phyloP scores from a whole-genome alignment of 2,888 invertebrate genomes.

The Pheosia tremula region DNA sequence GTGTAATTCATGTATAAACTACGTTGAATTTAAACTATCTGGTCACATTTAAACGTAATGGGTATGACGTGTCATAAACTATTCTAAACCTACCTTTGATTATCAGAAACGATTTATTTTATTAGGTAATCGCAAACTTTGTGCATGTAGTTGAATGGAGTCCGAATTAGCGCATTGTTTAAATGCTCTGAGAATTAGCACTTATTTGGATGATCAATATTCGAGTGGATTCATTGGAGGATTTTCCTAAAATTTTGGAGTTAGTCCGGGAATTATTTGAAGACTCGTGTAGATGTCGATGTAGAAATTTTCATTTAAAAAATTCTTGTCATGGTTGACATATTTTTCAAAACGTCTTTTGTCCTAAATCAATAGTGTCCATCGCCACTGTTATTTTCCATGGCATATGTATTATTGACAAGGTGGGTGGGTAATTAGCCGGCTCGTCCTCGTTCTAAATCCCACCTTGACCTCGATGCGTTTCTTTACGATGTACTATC shows the following conservation, averaged over 20 bases:
- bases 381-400: slow-evolving; percentile 49
- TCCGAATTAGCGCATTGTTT: not conserved
- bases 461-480: slow-evolving; percentile 77
- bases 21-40: slow-evolving; percentile 73
- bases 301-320: not conserved
- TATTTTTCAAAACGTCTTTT: slow-evolving; percentile 11
- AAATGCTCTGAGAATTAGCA: not conserved
- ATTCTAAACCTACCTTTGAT: slow-evolving; percentile 9
- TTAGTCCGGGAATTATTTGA: not conserved
- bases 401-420: slow-evolving; percentile 56
- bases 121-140: not conserved
- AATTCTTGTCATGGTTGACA: not conserved
- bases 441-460: slow-evolving; percentile 72
- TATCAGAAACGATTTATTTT: slow-evolving; percentile 1
- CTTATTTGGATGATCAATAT: not conserved
- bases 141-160: not conserved
- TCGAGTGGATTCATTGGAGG: not conserved
- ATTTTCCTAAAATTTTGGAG: not conserved
- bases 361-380: slow-evolving; percentile 41
- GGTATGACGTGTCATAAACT: slow-evolving; percentile 40
- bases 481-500: slow-evolving; percentile 68
- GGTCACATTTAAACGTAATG: slow-evolving; percentile 55
- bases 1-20: slow-evolving; percentile 81
- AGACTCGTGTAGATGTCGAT: not conserved
- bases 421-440: slow-evolving; percentile 72